Evolutionary conservation across 2,797 vertebrate species (phyloP), one percentile per base, ranked within the genome.

Genomic region (Coccyzus lansbergi): DNA sequence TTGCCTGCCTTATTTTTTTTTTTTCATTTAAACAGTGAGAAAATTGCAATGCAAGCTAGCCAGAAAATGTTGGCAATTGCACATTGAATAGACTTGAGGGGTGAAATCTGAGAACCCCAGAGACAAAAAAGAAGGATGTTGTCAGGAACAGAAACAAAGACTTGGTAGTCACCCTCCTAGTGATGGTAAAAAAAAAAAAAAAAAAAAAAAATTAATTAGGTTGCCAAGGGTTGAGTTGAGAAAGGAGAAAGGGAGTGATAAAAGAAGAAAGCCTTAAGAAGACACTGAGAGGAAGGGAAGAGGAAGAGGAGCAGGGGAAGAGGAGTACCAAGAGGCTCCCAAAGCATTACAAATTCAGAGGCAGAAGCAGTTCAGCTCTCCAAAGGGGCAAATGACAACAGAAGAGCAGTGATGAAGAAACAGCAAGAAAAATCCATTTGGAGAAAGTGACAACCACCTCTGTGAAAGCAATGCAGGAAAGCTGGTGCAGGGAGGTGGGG

Each of bases 41-140:
- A 95, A 95, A 93, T 64, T 92, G 51, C 80, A 60, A 64, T 22
- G 60, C 28, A 31, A 94, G 44, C 75, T 80, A 64, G 92, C 86
- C 95, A 95, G 60, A 84, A 94, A 94, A 78, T 78, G 20, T 83
- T 96, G 90, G 94, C 88, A 96, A 49, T 33, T 78, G 60, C 49
- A 64, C 3, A 0, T 51, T 91, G 78, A 58, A 75, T 36, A 78
- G 64, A 81, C 40, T 80, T 68, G 62, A 87, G 69, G 51, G 22
- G 17, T 65, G 88, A 94, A 95, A 96, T 78, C 46, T 63, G 92
- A 96, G 96, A 89, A 81, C 69, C 82, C 33, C 53, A 60, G 51
- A 92, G 71, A 70, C 77, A 80, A 83, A 86, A 85, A 88, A 76
- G 33, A 92, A 93, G 29, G 31, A 93, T 69, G 29, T 75, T 95